phyloP scores from a whole-genome alignment of 2,113 vertebrate genomes.

The Zosterops hypoxanthus region DNA sequence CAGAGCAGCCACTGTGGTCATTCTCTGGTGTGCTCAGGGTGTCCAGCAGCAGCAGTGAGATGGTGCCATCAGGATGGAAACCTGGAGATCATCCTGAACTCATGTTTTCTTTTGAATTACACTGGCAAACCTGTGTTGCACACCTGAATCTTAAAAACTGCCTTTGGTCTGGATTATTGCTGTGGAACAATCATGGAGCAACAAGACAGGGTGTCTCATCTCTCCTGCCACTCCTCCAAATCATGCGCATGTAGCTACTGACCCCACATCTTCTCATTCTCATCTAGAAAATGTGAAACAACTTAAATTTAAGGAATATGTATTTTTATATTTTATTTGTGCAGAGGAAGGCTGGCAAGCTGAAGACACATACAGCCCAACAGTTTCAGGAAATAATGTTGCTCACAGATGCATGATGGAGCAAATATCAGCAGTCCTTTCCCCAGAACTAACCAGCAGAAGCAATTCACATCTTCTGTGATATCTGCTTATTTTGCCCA shows the following conservation, averaged over 20 bases:
- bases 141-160: background rate
- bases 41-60: background rate
- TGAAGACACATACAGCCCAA: fast-evolving
- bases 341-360: background rate
- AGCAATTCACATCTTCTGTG: fast-evolving
- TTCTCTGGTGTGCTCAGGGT: fast-evolving
- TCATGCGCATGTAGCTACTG: fast-evolving
- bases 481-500: background rate
- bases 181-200: background rate
- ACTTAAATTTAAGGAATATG: background rate
- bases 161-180: fast-evolving
- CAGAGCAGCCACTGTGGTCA: background rate
- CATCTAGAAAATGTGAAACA: background rate
- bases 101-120: background rate
- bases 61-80: background rate
- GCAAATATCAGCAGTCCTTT: background rate
- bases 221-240: background rate
- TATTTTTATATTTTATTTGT: background rate
- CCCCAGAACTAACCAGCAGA: background rate
- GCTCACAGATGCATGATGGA: fast-evolving
- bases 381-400: fast-evolving
- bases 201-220: background rate
- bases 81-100: background rate
- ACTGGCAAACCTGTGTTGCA: background rate
- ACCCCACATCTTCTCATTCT: background rate